Percentiles rank a stretch among this genome's conserved stretches.
Conservation (phyloP, 1,140 invertebrate genomes). For the Tribolium madens region DNA sequence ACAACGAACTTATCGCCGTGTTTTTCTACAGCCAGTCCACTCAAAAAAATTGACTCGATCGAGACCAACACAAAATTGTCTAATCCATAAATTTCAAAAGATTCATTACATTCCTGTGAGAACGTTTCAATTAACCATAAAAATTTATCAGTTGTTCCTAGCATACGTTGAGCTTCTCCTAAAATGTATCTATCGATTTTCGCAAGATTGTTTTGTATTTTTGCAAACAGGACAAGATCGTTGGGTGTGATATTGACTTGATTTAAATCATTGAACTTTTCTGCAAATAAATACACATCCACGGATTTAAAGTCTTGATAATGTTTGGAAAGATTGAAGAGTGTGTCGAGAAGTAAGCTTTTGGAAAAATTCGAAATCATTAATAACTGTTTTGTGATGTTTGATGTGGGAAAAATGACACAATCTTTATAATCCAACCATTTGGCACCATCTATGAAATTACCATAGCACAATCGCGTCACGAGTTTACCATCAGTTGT, state of each 20-base stretch:
- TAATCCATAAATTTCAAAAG: neutral
- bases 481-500: neutral
- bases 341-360: neutral
- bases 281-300: neutral
- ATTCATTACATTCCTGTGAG: neutral
- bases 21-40: neutral
- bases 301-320: neutral
- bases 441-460: slow-evolving; percentile 6
- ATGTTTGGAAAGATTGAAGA: neutral
- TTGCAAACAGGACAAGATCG: neutral
- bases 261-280: neutral
- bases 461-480: neutral
- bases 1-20: neutral
- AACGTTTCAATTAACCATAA: neutral
- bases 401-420: neutral
- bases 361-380: neutral
- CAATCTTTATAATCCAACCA: neutral
- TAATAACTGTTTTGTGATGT: neutral
- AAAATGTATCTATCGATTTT: neutral
- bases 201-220: neutral
- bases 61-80: neutral
- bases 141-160: neutral
- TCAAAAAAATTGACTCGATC: neutral
- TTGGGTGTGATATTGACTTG: neutral
- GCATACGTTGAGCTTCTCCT: neutral